A percentile compares a stretch with the other conserved stretches of the same genome.
These are phyloP conservation scores for Melanotaenia parkinsoni DNA, from an alignment of 2,797 vertebrate genomes.

Conservation along the genomic window DNA sequence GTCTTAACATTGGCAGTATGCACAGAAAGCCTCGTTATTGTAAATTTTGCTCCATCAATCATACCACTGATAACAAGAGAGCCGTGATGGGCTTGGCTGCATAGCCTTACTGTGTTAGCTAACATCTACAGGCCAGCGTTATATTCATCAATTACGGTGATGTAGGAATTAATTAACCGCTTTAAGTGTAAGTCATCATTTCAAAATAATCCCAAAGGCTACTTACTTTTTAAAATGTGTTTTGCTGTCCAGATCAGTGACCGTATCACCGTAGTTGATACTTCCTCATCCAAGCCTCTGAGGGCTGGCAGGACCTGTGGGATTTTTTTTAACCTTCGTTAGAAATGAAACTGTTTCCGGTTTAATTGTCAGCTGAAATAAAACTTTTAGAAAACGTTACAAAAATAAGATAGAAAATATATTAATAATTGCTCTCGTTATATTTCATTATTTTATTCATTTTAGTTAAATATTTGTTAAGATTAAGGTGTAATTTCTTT, in stretches of 20 bases:
- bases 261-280: constrained; percentile 6
- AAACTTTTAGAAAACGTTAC: background rate
- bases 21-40: background rate
- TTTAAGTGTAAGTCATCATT: background rate
- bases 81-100: constrained; percentile 58
- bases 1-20: background rate
- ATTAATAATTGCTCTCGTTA: background rate
- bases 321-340: background rate
- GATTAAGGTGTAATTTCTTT: background rate
- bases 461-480: background rate
- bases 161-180: rapidly evolving
- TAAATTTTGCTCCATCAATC: constrained; percentile 47
- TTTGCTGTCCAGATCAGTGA: constrained; percentile 18
- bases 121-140: constrained; percentile 9
- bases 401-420: background rate
- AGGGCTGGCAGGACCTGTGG: constrained; percentile 44
- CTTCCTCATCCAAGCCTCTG: constrained; percentile 73
- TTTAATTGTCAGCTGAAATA: constrained; percentile 6
- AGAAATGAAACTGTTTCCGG: constrained; percentile 41
- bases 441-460: background rate
- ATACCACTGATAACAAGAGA: constrained; percentile 26
- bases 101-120: constrained; percentile 23
- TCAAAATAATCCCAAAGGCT: background rate
- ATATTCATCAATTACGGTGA: background rate
- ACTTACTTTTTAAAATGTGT: constrained; percentile 45